A percentile compares a stretch with the other conserved stretches of the same genome.
phyloP scores from a whole-genome alignment of 2,888 invertebrate species.

The Sycophila texana region DNA sequence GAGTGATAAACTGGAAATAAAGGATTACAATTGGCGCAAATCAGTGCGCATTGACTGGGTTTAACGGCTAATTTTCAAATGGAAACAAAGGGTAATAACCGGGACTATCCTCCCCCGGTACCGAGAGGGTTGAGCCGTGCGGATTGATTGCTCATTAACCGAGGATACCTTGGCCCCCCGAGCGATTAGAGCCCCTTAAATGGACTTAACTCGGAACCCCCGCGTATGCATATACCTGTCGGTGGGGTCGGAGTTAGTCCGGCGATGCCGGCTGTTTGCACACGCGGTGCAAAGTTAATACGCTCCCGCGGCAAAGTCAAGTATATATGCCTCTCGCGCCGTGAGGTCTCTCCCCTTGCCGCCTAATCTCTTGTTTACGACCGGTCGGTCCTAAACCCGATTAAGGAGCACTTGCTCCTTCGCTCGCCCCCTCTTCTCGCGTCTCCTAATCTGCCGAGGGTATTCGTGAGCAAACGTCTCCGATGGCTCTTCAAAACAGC shows the following conservation, averaged over 20 bases:
- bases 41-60: neutral
- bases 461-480: constrained; percentile 23
- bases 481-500: constrained; percentile 19
- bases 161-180: constrained; percentile 3
- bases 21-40: too few relatives aligned
- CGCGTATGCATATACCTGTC: neutral
- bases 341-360: too few relatives aligned
- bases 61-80: neutral
- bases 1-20: too few relatives aligned
- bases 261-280: constrained; percentile 23
- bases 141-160: constrained; percentile 25
- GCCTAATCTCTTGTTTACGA: constrained; percentile 60
- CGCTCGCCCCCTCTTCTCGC: neutral
- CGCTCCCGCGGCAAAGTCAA: constrained; percentile 27
- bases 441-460: constrained; percentile 5
- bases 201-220: constrained; percentile 3
- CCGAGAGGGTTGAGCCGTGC: neutral
- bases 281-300: constrained; percentile 36
- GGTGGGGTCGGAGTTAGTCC: neutral
- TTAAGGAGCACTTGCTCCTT: constrained; percentile 56
- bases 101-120: too few relatives aligned
- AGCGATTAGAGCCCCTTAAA: constrained; percentile 2
- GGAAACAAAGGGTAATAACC: neutral
- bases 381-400: constrained; percentile 62
- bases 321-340: neutral